phyloP scores from a whole-genome alignment of 2,797 vertebrate genomes.

The Carduelis carduelis region DNA sequence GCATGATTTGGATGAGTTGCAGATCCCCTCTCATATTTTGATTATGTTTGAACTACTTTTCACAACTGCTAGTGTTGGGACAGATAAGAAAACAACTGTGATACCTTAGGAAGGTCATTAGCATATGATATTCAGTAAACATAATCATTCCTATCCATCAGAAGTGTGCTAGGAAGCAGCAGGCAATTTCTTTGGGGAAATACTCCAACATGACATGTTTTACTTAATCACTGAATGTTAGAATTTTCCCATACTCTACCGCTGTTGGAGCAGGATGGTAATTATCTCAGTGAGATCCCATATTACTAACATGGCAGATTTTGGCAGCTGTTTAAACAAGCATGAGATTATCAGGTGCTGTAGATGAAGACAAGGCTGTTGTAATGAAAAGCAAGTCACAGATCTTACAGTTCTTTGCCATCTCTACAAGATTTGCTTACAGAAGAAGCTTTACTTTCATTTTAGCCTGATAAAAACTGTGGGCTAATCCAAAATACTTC shows the following conservation, averaged over 20 bases:
- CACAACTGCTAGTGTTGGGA: background rate
- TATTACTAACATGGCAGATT: background rate
- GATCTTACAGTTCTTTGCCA: background rate
- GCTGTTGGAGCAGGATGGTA: background rate
- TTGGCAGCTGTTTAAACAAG: background rate
- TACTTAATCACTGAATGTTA: background rate
- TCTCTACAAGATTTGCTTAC: background rate
- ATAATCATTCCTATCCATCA: background rate
- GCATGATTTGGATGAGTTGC: background rate
- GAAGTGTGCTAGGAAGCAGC: background rate
- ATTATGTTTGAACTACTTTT: background rate
- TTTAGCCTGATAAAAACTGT: background rate
- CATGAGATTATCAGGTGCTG: background rate
- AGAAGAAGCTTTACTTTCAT: background rate
- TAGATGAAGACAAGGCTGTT: background rate
- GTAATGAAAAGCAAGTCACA: background rate
- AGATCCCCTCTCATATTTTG: background rate
- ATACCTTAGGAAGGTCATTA: background rate
- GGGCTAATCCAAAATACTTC: background rate
- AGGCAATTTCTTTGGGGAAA: background rate
- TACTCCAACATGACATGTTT: background rate
- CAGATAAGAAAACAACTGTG: background rate
- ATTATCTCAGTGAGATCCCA: background rate
- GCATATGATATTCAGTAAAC: background rate
- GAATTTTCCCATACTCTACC: background rate